phyloP scores from a whole-genome alignment of 2,113 vertebrate genomes.

The Pipa parva region DNA sequence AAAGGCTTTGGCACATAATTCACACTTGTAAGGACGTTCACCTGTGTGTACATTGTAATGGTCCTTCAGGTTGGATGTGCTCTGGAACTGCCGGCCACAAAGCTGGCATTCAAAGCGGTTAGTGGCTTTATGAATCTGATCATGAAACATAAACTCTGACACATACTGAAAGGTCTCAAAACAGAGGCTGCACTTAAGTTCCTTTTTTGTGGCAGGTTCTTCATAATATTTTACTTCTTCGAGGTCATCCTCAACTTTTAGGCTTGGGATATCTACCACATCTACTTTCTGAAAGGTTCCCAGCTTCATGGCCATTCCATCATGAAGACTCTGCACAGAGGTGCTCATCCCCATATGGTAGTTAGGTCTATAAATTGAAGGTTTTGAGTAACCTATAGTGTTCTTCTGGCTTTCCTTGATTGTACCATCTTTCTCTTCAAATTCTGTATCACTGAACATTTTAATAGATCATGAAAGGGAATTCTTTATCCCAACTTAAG shows the following conservation, averaged over 20 bases:
- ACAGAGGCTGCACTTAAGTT: conserved; percentile 51
- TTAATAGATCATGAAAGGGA: not conserved
- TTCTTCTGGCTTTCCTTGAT: not conserved
- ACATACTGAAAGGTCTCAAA: conserved; percentile 52
- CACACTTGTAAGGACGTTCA: conserved; percentile 50
- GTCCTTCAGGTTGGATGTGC: conserved; percentile 50
- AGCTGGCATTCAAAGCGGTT: conserved; percentile 48
- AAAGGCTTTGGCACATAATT: conserved; percentile 52
- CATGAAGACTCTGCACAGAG: conserved; percentile 33
- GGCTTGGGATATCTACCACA: conserved; percentile 49
- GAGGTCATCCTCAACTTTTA: conserved; percentile 49
- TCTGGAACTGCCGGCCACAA: conserved; percentile 50
- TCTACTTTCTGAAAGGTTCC: conserved; percentile 6
- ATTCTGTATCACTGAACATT: not conserved
- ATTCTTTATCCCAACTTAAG: not conserved
- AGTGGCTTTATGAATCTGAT: conserved; percentile 49
- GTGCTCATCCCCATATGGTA: conserved; percentile 4
- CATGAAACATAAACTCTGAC: conserved; percentile 55
- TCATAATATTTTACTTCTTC: conserved; percentile 21
- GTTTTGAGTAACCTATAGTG: not conserved
- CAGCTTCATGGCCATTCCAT: conserved; percentile 33
- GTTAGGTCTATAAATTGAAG: not conserved
- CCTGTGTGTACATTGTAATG: conserved; percentile 53
- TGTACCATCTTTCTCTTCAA: not conserved
- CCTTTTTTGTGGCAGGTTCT: conserved; percentile 19